Evolutionary conservation across 2,797 vertebrate species (phyloP).

Genomic region (Dicrostonyx torquatus): DNA sequence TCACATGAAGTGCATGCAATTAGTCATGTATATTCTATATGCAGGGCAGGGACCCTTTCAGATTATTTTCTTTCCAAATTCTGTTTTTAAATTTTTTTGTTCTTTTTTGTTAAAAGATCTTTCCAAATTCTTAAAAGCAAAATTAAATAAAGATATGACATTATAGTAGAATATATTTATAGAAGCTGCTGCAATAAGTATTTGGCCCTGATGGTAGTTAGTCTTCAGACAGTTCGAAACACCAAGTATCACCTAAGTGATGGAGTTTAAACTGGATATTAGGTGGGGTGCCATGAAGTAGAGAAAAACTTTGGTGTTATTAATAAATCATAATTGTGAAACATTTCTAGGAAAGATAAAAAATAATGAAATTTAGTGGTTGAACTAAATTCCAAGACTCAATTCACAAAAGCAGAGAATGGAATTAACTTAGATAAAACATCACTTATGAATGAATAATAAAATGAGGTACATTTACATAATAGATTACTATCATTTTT

Average conservation of each 20-base stretch:
- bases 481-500: not conserved
- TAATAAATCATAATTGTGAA: not conserved
- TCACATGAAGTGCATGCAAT: not conserved
- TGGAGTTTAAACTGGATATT: not conserved
- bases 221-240: not conserved
- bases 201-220: not conserved
- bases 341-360: not conserved
- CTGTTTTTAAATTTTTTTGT: no score
- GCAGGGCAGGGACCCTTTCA: not conserved
- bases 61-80: constrained; percentile 32
- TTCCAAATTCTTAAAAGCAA: constrained; percentile 50
- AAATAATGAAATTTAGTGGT: not conserved
- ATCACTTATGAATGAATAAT: not conserved
- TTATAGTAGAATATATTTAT: not conserved
- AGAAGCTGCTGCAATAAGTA: not conserved
- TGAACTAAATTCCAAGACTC: not conserved
- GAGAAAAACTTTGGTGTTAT: fast-evolving
- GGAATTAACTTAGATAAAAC: not conserved
- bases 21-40: not conserved
- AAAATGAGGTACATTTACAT: not conserved
- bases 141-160: not conserved
- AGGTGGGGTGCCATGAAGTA: fast-evolving
- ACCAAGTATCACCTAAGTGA: not conserved
- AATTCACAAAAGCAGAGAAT: not conserved
- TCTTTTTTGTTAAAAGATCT: no score